Conservation (phyloP, 1,140 invertebrate genomes). For the Pogonus chalceus region DNA sequence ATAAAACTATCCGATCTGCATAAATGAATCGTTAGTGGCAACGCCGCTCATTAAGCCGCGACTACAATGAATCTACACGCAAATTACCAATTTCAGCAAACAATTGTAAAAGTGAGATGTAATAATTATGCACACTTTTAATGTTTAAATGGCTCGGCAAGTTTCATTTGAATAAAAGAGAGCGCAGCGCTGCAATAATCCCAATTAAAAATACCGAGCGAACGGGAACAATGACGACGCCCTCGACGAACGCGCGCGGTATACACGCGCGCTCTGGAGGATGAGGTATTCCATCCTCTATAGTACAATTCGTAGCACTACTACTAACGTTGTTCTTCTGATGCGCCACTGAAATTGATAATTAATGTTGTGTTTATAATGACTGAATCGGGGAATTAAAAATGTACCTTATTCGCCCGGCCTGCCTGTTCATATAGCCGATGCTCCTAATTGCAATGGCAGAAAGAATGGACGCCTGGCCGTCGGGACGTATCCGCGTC, state of each 20-base stretch:
- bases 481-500: too few species aligned
- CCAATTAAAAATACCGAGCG: slow-evolving; percentile 35
- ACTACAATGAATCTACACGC: slow-evolving; percentile 30
- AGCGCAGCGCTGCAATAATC: slow-evolving; percentile 31
- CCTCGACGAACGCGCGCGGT: not conserved
- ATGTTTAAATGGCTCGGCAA: slow-evolving; percentile 20
- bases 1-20: slow-evolving; percentile 6
- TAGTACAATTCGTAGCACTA: too few species aligned
- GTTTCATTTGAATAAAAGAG: slow-evolving; percentile 33
- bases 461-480: too few species aligned
- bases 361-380: slow-evolving; percentile 38
- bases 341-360: slow-evolving; percentile 28
- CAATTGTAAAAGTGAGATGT: slow-evolving; percentile 20
- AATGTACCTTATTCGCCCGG: slow-evolving; percentile 24
- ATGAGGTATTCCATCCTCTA: too few species aligned
- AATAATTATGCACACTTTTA: slow-evolving; percentile 36
- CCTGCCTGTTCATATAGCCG: not conserved
- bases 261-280: not conserved
- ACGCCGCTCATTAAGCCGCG: slow-evolving; percentile 14
- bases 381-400: slow-evolving; percentile 34
- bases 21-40: not conserved
- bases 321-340: not conserved
- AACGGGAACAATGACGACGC: slow-evolving; percentile 26
- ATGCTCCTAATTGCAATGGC: not conserved
- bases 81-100: slow-evolving; percentile 32